These are phyloP conservation scores for Neodon shergylaensis DNA, from an alignment of 2,113 vertebrate genomes.

Conservation along the genomic window DNA sequence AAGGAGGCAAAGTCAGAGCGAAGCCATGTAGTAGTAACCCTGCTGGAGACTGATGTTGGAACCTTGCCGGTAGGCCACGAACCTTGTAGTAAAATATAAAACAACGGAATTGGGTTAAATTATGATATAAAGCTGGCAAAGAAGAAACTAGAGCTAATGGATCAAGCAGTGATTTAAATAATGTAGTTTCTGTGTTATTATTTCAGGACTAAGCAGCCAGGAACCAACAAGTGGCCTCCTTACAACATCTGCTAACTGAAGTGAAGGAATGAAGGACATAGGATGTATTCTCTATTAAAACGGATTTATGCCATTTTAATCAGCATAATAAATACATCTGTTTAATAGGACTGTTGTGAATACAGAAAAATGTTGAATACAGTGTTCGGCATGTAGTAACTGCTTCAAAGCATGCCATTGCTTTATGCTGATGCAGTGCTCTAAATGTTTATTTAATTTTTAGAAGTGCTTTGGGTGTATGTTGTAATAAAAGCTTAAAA, in stretches of 20 bases:
- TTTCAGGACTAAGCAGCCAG: too few relatives aligned
- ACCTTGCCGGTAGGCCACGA: too few relatives aligned
- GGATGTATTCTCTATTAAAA: slow-evolving; percentile 2
- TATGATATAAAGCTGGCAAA: too few relatives aligned
- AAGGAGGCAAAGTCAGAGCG: too few relatives aligned
- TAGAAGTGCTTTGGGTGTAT: not conserved
- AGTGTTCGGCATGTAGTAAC: not conserved
- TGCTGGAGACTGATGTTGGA: too few relatives aligned
- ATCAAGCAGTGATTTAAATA: too few relatives aligned
- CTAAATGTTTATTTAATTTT: slow-evolving; percentile 32
- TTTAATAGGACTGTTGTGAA: not conserved
- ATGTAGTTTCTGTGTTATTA: too few relatives aligned
- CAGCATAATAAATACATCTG: not conserved
- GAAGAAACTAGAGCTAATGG: too few relatives aligned
- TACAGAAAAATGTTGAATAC: slow-evolving; percentile 5
- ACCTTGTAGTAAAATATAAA: too few relatives aligned
- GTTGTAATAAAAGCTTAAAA: slow-evolving; percentile 29
- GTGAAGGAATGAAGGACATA: slow-evolving; percentile 23
- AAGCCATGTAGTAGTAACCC: too few relatives aligned
- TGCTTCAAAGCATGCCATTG: not conserved
- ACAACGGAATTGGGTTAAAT: too few relatives aligned
- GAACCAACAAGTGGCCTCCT: too few relatives aligned
- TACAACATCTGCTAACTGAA: not conserved
- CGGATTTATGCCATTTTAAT: not conserved
- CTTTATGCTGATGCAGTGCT: slow-evolving; percentile 4